These are phyloP conservation scores for Eucidaris tribuloides DNA, from an alignment of 35 echinoderm and acorn worm species.

Conservation along the genomic window DNA sequence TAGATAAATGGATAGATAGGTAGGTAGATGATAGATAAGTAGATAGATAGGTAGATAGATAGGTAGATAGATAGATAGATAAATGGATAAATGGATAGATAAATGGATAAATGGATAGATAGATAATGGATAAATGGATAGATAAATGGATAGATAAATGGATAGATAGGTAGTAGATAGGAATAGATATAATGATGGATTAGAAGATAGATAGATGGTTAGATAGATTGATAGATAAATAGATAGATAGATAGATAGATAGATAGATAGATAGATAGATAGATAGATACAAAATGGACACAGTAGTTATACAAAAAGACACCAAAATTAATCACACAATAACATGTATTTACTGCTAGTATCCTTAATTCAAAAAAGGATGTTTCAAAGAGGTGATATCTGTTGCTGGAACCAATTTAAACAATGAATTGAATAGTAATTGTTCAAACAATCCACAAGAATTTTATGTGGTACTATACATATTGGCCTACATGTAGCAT, in stretches of 20 bases:
- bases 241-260: conserved; percentile 2
- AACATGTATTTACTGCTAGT: too few relatives aligned
- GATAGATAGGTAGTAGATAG: background rate
- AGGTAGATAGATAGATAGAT: background rate
- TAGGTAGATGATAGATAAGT: background rate
- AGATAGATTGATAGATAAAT: background rate
- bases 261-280: background rate
- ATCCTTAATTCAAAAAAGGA: too few relatives aligned
- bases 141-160: background rate
- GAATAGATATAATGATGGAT: background rate
- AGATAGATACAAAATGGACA: background rate
- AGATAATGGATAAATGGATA: background rate
- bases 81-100: background rate
- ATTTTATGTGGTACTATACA: too few relatives aligned
- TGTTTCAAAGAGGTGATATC: too few relatives aligned
- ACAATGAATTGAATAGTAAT: too few relatives aligned
- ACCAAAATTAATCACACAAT: too few relatives aligned
- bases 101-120: background rate
- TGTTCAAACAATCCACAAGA: too few relatives aligned
- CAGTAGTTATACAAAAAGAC: too few relatives aligned
- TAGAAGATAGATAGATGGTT: background rate
- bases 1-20: too few relatives aligned
- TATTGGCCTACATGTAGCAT: too few relatives aligned
- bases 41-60: background rate
- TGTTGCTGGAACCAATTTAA: too few relatives aligned